phyloP scores from a whole-genome alignment of 2,113 vertebrate genomes.

The Circaetus gallicus region DNA sequence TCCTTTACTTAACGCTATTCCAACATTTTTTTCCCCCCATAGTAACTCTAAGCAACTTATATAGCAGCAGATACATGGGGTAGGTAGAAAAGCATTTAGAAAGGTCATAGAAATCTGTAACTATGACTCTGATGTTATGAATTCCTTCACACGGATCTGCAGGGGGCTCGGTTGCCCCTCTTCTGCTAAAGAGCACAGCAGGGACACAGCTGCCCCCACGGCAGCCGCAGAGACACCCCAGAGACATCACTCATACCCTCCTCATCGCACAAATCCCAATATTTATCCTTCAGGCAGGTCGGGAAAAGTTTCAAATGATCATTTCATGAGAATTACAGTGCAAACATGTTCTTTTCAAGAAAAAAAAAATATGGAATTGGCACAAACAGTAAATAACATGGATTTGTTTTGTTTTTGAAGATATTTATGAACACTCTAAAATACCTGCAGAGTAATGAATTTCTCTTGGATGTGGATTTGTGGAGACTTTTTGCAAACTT shows the following conservation, averaged over 20 bases:
- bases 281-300: not conserved
- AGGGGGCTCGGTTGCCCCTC: not conserved
- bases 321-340: not conserved
- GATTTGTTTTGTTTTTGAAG: constrained; percentile 65
- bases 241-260: not conserved
- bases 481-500: constrained; percentile 89
- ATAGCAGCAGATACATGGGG: not conserved
- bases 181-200: not conserved
- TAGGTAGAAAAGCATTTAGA: not conserved
- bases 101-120: not conserved
- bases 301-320: not conserved
- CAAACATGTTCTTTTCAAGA: not conserved
- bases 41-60: not conserved
- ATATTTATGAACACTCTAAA: constrained; percentile 83
- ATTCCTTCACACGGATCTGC: not conserved
- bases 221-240: not conserved
- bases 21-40: not conserved
- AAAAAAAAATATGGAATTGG: not conserved
- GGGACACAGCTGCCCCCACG: not conserved
- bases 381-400: not conserved
- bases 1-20: not conserved
- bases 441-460: constrained; percentile 78
- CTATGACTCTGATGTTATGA: not conserved
- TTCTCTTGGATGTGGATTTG: constrained; percentile 81
- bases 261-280: not conserved